Base-by-base conservation (phyloP, 2,888 invertebrate genomes). In the Agrenia bidenticulata region DNA sequence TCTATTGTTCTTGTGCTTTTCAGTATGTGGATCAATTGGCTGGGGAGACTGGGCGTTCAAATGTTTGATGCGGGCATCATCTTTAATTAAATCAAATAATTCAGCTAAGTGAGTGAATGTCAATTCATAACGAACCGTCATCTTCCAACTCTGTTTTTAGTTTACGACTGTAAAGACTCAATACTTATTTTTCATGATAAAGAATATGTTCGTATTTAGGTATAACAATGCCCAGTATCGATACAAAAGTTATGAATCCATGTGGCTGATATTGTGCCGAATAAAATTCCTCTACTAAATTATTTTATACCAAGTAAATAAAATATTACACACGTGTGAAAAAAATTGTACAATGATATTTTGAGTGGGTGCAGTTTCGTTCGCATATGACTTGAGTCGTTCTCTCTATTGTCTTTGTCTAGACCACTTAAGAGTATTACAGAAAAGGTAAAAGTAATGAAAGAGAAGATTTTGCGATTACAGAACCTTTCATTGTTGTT, bases 11-110 rank as follows among this genome's bases (percentile, higher is more conserved):
- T 32, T 7, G 11, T 32, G 32, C 11, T 77, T 85, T 84, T 70
- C 81, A 90, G 89, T 78, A 92, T 77, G 85, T 92, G 75, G 88
- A 90, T 80, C 85, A 86, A 82, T 83, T 92, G 81, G 89, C 89
- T 27, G 92, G 92, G 53, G 91, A 92, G 80, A 86, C 88, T 61
- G 59, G 70, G 50, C 66, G 76, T 56, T 74, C 74, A 27, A 75
- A 75, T 64, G 74, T 75, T 56, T 76, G 69, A 74, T 51, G 54
- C 50, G 45, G 69, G 66, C 32, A 32, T 49, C 66, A 62, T 42
- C 55, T 27, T 55, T 19, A 45, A 9, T 19, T 15, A 19, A 45
- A 32, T 11, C 11, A 32, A 32, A 4, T 32, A 32, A 4, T 32
- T 32, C 32, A 32, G 4, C 32, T 32, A 11, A 32, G 32, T 32